Evolutionary conservation across 2,113 vertebrate species (phyloP), one percentile per base, ranked within the genome.

Genomic region (Pyxicephalus adspersus): DNA sequence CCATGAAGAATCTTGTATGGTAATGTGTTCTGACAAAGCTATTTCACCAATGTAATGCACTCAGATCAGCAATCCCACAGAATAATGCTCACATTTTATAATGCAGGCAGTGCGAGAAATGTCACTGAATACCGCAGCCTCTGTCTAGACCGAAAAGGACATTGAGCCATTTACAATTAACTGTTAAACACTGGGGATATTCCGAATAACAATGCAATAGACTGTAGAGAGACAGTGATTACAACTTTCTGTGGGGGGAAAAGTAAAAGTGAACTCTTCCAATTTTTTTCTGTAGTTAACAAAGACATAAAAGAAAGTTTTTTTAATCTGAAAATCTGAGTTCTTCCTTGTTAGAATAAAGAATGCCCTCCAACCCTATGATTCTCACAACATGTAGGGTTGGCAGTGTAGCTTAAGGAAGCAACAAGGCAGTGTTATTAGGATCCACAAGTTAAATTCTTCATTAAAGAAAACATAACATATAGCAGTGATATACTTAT

Each of bases 21-120:
- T 64, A 75, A 82, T 74, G 38, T 55, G 26, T 66, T 65, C 52
- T 67, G 61, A 75, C 64, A 82, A 22, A 75, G 28, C 29, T 72
- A 45, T 75, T 54, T 60, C 5, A 38, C 60, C 60, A 81, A 29
- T 71, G 13, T 52, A 80, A 80, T 73, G 58, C n/a, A 20, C 18
- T 73, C 60, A 34, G 6, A 64, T 29, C 67, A 71, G 26, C 54
- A 51, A 38, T 29, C 34, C 38, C 50, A 5, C 61, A 34, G 63
- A 64, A 77, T 57, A 66, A 51, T 61, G 38, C n/a, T 80, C 8
- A 61, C 34, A 52, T 71, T 63, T 76, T 45, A 71, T 38, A 61
- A 51, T 60, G 11, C 57, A 19, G 55, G 18, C 61, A 75, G 61
- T 75, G 72, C 25, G 57, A 72, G 18, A 18, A 38, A 76, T 76